phyloP scores from a whole-genome alignment of 2,797 vertebrate species.

The Synaphobranchus kaupii region DNA sequence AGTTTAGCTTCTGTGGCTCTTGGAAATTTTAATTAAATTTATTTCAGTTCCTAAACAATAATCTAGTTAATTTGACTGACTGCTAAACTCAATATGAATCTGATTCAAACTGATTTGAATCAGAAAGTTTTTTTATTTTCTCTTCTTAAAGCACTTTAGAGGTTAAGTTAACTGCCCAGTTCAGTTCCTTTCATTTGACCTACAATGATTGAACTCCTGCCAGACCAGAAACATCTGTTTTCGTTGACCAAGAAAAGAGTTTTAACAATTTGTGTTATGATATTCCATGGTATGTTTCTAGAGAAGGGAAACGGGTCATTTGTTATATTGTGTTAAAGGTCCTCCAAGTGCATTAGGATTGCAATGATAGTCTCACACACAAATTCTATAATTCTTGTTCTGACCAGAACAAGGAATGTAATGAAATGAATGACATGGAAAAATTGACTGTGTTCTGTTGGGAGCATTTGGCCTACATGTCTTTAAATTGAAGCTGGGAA shows the following conservation, averaged over 20 bases:
- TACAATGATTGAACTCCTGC: not conserved
- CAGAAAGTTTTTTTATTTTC: not conserved
- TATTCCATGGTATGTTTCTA: not conserved
- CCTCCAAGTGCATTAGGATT: not conserved
- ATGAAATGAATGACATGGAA: conserved; percentile 17
- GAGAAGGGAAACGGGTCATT: not conserved
- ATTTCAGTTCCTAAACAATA: not conserved
- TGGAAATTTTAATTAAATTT: not conserved
- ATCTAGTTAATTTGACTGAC: not conserved
- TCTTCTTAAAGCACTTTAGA: not conserved
- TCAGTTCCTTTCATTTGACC: not conserved
- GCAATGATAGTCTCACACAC: not conserved
- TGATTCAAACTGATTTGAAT: too few species aligned
- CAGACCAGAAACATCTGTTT: not conserved
- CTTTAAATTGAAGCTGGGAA: conserved; percentile 62
- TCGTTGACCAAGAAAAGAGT: not conserved
- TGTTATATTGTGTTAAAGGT: not conserved
- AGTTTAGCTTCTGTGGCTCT: not conserved
- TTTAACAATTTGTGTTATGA: not conserved
- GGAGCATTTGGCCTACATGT: conserved; percentile 53
- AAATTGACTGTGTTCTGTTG: conserved; percentile 47
- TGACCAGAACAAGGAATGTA: not conserved
- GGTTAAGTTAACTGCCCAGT: not conserved
- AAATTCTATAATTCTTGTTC: not conserved
- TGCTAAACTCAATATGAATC: not conserved